phyloP scores from a whole-genome alignment of 2,888 invertebrate species.

The Agelastica alni region DNA sequence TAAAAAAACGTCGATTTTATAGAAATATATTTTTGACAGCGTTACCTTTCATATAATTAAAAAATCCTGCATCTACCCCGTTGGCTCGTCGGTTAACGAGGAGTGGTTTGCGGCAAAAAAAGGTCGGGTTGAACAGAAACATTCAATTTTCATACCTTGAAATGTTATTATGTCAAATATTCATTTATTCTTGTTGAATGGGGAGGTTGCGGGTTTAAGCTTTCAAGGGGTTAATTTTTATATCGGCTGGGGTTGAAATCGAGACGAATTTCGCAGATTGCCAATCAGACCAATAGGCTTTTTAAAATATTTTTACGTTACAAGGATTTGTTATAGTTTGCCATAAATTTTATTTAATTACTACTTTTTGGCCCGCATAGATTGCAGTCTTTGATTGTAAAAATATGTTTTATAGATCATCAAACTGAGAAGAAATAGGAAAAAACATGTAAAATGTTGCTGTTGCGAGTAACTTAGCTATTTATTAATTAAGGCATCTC shows the following conservation, averaged over 20 bases:
- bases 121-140: constrained; percentile 49
- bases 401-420: no score
- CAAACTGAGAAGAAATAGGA: no score
- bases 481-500: no score
- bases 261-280: constrained; percentile 9
- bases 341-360: no score
- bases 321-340: no score
- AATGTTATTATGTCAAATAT: constrained; percentile 43
- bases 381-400: no score
- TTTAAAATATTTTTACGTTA: no score
- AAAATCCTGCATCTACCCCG: neutral
- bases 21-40: neutral
- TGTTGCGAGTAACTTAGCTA: no score
- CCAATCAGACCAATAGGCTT: no score
- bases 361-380: no score
- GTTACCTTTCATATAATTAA: constrained; percentile 1
- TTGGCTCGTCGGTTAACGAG: constrained; percentile 19
- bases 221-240: constrained; percentile 27
- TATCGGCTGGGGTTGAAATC: constrained; percentile 17
- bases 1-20: no score
- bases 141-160: constrained; percentile 46
- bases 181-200: constrained; percentile 36
- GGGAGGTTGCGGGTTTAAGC: constrained; percentile 31
- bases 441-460: no score
- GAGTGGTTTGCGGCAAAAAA: constrained; percentile 38